A percentile compares a stretch with the other conserved stretches of the same genome.
Evolutionary conservation across 2,797 vertebrate species (phyloP).

Genomic region (Ciconia nigra): DNA sequence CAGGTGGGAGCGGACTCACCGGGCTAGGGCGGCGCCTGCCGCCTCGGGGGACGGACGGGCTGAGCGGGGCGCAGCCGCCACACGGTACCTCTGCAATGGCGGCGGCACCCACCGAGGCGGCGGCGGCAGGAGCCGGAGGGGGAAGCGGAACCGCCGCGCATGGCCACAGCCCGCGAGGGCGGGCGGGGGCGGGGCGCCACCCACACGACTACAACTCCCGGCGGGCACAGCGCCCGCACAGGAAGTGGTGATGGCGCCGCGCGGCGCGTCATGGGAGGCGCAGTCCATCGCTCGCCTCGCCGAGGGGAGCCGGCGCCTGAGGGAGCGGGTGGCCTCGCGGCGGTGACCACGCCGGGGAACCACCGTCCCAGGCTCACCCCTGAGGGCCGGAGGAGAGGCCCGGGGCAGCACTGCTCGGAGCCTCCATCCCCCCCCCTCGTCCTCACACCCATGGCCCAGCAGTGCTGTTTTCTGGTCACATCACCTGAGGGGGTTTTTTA

Average conservation of each 20-base stretch:
- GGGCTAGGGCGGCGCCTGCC: not conserved
- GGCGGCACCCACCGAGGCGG: conserved; percentile 45
- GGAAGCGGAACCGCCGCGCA: conserved; percentile 77
- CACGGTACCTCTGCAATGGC: conserved; percentile 67
- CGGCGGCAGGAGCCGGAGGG: conserved; percentile 50
- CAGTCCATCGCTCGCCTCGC: no score
- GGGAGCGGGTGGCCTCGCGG: not conserved
- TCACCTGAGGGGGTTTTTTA: no score
- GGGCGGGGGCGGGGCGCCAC: conserved; percentile 31
- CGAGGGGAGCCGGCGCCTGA: no score
- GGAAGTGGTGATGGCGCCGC: not conserved
- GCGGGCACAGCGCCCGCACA: not conserved
- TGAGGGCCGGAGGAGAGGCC: not conserved
- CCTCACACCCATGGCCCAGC: accelerated
- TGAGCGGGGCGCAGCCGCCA: not conserved
- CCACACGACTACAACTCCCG: not conserved
- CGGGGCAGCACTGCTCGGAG: no score
- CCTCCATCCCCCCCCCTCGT: no score
- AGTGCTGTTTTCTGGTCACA: accelerated
- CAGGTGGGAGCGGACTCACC: conserved; percentile 27
- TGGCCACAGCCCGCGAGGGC: conserved; percentile 69
- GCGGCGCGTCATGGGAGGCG: not conserved
- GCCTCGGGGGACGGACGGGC: not conserved
- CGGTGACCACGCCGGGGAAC: not conserved
- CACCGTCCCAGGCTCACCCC: no score